phyloP scores from a whole-genome alignment of 2,888 invertebrate species.

The Acronicta psi region DNA sequence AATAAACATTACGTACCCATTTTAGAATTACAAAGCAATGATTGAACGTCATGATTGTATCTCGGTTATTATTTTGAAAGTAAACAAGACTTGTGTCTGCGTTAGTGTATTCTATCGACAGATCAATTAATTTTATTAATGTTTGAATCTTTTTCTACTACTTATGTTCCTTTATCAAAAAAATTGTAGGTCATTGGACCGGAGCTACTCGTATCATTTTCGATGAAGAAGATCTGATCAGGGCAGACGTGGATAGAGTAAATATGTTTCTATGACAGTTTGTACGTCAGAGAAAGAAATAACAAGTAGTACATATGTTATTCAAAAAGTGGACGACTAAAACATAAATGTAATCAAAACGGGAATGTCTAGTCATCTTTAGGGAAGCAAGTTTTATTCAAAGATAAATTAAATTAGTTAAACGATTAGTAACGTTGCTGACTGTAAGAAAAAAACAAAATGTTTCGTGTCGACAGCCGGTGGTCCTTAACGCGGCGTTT shows the following conservation, averaged over 20 bases:
- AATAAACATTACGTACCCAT: constrained; percentile 8
- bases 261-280: too few species aligned
- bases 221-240: too few species aligned
- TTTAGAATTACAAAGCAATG: constrained; percentile 4
- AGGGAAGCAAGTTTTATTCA: background rate
- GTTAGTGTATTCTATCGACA: background rate
- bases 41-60: constrained; percentile 29
- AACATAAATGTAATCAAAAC: too few species aligned
- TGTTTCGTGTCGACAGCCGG: constrained; percentile 36
- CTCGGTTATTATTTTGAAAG: constrained; percentile 19
- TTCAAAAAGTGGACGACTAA: too few species aligned
- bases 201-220: too few species aligned
- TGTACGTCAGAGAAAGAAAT: too few species aligned
- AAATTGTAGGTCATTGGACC: too few species aligned
- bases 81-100: constrained; percentile 3
- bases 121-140: background rate
- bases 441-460: constrained; percentile 17
- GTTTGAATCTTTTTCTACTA: background rate
- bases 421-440: background rate
- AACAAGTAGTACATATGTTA: too few species aligned
- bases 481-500: constrained; percentile 51
- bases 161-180: too few species aligned
- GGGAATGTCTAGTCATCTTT: background rate
- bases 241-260: too few species aligned
- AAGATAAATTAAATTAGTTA: background rate